Percentiles rank a stretch among this genome's conserved stretches.
phyloP scores from a whole-genome alignment of 2,888 invertebrate genomes.

The Eristalis intricaria region DNA sequence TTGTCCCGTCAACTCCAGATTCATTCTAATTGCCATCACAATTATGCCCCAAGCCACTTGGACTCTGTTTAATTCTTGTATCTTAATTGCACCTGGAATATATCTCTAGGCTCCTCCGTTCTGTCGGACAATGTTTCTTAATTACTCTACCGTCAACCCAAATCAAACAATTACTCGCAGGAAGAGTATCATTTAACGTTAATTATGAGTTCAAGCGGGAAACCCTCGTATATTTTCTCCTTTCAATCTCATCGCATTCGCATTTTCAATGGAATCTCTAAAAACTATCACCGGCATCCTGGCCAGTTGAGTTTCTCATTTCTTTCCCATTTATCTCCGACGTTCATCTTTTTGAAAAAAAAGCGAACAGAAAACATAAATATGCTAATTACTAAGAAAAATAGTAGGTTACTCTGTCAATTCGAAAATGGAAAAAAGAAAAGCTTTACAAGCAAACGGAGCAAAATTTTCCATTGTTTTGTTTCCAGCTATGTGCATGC shows the following conservation, averaged over 20 bases:
- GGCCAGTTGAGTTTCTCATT: neutral
- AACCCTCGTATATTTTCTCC: conserved; percentile 9
- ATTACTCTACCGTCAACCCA: conserved; percentile 37
- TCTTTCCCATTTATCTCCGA: neutral
- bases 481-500: conserved; percentile 38
- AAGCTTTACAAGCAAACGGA: conserved; percentile 36
- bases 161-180: conserved; percentile 38
- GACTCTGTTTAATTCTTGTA: neutral
- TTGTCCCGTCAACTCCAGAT: no score
- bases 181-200: conserved; percentile 47
- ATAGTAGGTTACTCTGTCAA: conserved; percentile 50
- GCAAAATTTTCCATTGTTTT: conserved; percentile 56
- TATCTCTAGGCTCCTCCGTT: neutral
- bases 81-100: neutral
- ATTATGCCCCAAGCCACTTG: neutral
- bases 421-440: conserved; percentile 11
- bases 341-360: no score
- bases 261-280: conserved; percentile 20
- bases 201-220: conserved; percentile 41
- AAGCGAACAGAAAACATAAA: neutral
- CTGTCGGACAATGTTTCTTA: conserved; percentile 1
- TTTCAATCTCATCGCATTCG: neutral
- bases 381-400: conserved; percentile 51
- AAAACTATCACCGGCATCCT: conserved; percentile 15
- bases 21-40: neutral